Evolutionary conservation across 2,797 vertebrate genomes (phyloP).

Genomic region (Mus minutoides): DNA sequence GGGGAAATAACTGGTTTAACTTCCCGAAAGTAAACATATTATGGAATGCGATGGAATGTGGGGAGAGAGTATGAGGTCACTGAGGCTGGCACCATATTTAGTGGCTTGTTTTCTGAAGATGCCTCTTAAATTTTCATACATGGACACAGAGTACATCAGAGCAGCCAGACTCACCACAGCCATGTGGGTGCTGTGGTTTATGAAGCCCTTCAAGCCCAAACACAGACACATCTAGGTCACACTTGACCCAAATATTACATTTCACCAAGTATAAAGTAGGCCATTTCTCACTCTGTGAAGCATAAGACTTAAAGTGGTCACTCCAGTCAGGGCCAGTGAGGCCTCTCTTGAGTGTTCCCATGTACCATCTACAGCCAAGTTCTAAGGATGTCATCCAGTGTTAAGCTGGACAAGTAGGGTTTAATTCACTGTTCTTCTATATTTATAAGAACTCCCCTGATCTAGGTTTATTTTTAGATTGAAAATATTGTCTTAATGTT

Average conservation of each 20-base stretch:
- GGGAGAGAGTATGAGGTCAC: not conserved
- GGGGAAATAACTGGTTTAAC: conserved; percentile 14
- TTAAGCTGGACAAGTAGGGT: not conserved
- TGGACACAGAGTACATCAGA: not conserved
- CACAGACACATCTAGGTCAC: not conserved
- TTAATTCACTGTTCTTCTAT: not conserved
- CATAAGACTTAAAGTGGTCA: not conserved
- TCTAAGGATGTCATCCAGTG: not conserved
- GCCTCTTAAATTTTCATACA: conserved; percentile 8
- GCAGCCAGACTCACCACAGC: not conserved
- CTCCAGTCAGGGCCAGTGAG: not conserved
- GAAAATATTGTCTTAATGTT: not conserved
- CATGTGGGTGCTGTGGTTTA: not conserved
- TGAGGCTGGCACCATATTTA: not conserved
- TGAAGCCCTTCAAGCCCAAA: not conserved
- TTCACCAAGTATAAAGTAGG: not conserved
- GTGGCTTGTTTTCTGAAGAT: not conserved
- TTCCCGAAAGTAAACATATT: conserved; percentile 53
- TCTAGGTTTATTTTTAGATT: not conserved
- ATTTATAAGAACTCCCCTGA: not conserved
- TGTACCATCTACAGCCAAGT: not conserved
- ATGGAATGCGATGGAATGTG: not conserved
- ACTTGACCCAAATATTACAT: not conserved
- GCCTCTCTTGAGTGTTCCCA: not conserved
- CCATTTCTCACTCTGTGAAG: not conserved